Base-by-base conservation (phyloP, 2,888 invertebrate species). In the Boloria euphrosyne region DNA sequence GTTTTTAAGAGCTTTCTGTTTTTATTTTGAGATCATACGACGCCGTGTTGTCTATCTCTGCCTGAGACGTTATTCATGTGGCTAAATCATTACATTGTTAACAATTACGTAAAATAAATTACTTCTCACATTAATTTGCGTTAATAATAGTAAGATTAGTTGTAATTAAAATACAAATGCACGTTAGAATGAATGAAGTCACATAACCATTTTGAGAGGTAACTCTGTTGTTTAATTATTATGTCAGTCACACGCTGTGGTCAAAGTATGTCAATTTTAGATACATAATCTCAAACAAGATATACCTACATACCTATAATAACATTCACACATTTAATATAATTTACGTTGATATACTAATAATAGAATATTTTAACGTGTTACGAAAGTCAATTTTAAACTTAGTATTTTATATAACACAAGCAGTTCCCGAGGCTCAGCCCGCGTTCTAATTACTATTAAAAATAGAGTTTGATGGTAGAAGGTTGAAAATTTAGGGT, bases 1-100 rank as follows among this genome's bases (percentile, higher is more conserved):
- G 80, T 80, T 78, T 82, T 80, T 78, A 76, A 75, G 69, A 74
- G 72, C 79, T 81, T 74, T 71, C 47, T 66, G 17, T 27, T 43
- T 51, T 72, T 66, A 71, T 74, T 65, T 72, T 74, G 17, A 47
- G 18, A 52, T 63, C 17, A 22, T 50, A 17, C 22, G 44, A 47
- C 51, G 43, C 43, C 53, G 46, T 65, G 17, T 60, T 53, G 53
- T 59, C 18, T 63, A 38, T 60, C 62, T 51, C 10, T 38, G 31
- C 31, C 31, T 38, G 31, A 7, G 13, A 44, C 49, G 22, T 63
- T 63, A 58, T 53, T 13, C 17, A 43, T 44, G 51, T 62, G 55
- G 66, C 44, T 62, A 61, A 70, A 69, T 68, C 60, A 67, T 69
- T 71, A 69, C 63, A 67, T 70, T 69, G 67, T 58, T 67, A 44